Percentiles rank a stretch among this genome's conserved stretches.
Conservation (phyloP, 2,888 invertebrate species). For the Rhimphoctona megacephalus region DNA sequence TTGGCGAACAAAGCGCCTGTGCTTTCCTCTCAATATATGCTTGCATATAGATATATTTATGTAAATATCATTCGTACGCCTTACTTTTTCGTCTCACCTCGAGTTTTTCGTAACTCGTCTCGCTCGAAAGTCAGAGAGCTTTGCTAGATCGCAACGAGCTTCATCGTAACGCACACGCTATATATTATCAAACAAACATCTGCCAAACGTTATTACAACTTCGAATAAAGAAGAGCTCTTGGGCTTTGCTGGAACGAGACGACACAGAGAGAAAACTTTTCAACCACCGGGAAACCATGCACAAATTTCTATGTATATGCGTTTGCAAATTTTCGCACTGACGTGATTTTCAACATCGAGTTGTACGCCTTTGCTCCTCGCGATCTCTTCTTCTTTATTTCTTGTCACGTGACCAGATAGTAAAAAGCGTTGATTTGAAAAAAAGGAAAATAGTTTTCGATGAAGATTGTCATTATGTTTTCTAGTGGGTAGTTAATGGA, state of each 20-base stretch:
- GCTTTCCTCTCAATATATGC: constrained; percentile 67
- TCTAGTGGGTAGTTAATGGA: no score
- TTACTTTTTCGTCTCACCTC: constrained; percentile 60
- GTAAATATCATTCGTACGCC: constrained; percentile 51
- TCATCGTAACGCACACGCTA: constrained; percentile 65
- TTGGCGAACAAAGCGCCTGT: constrained; percentile 83
- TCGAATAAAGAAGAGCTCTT: constrained; percentile 83
- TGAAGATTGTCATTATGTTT: no score
- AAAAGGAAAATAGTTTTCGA: no score
- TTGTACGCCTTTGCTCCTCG: constrained; percentile 25
- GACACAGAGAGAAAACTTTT: constrained; percentile 60
- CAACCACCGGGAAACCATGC: constrained; percentile 54
- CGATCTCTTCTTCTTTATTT: constrained; percentile 7
- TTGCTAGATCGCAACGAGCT: constrained; percentile 46
- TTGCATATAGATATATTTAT: constrained; percentile 15
- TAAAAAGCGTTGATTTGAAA: no score
- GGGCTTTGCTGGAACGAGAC: constrained; percentile 62
- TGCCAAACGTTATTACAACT: constrained; percentile 85
- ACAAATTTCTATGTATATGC: constrained; percentile 5
- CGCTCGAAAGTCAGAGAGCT: constrained; percentile 24
- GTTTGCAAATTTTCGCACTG: constrained; percentile 76
- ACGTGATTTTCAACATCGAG: constrained; percentile 69
- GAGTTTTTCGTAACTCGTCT: constrained; percentile 50
- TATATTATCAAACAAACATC: constrained; percentile 81
- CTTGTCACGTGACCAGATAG: not conserved